phyloP scores from a whole-genome alignment of 2,888 invertebrate genomes.

The Dryadula phaetusa region DNA sequence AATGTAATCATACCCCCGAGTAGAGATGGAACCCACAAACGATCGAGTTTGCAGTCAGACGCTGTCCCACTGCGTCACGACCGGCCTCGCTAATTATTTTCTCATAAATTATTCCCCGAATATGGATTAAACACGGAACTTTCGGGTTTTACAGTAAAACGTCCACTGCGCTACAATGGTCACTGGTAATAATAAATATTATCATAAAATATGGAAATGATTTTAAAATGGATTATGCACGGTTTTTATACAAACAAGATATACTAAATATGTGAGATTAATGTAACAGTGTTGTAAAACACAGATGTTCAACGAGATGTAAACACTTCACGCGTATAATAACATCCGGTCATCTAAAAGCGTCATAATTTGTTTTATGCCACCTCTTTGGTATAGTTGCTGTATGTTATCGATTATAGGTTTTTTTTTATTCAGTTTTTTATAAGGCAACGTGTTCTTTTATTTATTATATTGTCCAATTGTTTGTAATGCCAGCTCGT shows the following conservation, averaged over 20 bases:
- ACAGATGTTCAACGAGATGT: conserved; percentile 24
- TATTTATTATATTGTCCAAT: too few species aligned
- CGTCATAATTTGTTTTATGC: conserved; percentile 4
- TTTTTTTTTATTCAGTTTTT: too few species aligned
- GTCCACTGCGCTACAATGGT: background rate
- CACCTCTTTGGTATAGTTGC: background rate
- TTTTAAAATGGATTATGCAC: background rate
- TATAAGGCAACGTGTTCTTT: too few species aligned
- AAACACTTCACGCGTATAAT: conserved; percentile 24
- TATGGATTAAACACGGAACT: background rate
- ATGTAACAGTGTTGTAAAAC: conserved; percentile 17
- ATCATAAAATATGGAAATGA: background rate
- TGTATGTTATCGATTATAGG: too few species aligned
- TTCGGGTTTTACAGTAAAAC: background rate
- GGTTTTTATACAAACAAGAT: conserved; percentile 17
- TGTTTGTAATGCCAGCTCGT: too few species aligned
- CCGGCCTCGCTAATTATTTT: too few species aligned
- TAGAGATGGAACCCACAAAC: too few species aligned
- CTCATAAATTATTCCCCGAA: too few species aligned
- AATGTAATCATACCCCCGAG: too few species aligned
- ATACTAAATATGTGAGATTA: conserved; percentile 7
- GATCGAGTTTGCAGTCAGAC: too few species aligned
- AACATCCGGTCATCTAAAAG: conserved; percentile 22
- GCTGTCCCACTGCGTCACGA: too few species aligned
- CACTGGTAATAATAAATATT: background rate